These are phyloP conservation scores for Carapus acus DNA, from an alignment of 2,797 vertebrate species.

Conservation along the genomic window DNA sequence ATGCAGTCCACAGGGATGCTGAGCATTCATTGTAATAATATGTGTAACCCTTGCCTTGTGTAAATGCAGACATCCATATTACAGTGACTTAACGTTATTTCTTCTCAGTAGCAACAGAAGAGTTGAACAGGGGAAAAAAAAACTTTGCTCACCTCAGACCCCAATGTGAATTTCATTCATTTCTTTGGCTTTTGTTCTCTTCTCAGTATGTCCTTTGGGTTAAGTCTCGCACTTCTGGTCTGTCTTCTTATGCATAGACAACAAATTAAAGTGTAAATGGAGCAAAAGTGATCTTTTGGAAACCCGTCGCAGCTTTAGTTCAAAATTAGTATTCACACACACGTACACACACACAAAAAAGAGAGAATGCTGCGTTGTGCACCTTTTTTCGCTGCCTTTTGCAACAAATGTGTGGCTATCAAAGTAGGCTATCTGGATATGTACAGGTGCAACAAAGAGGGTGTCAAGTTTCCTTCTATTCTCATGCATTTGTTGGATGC, in stretches of 20 bases:
- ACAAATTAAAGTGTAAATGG: conserved; percentile 23
- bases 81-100: conserved; percentile 58
- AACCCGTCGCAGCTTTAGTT: too few species aligned
- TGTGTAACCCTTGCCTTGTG: conserved; percentile 6
- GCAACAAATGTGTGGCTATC: too few species aligned
- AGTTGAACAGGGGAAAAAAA: conserved; percentile 40
- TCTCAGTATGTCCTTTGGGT: conserved; percentile 48
- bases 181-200: conserved; percentile 33
- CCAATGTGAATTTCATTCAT: conserved; percentile 68
- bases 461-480: too few species aligned
- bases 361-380: too few species aligned
- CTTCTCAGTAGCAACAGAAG: conserved; percentile 47
- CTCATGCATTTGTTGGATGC: too few species aligned
- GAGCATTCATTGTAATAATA: conserved; percentile 9
- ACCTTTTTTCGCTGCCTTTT: too few species aligned
- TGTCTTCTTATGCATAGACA: conserved; percentile 30
- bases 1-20: conserved; percentile 3
- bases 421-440: too few species aligned
- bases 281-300: neutral
- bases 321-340: too few species aligned
- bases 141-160: conserved; percentile 59
- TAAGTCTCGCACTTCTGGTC: conserved; percentile 10
- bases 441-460: too few species aligned
- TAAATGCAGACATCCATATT: conserved; percentile 29
- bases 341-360: too few species aligned